A percentile compares a stretch with the other conserved stretches of the same genome.
Evolutionary conservation across 2,797 vertebrate species (phyloP).

Genomic region (Catostomus latipinnis): DNA sequence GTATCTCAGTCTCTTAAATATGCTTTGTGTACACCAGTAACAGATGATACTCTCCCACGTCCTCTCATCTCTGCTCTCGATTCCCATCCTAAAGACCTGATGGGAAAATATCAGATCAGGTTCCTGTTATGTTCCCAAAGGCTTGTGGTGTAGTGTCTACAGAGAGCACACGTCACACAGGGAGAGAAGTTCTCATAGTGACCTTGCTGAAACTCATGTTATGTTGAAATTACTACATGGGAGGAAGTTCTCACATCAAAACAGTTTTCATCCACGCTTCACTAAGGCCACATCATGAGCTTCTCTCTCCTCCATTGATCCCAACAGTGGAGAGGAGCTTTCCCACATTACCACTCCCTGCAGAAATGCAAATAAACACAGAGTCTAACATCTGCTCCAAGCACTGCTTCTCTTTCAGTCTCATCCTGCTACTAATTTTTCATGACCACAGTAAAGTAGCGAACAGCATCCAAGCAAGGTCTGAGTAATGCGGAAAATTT

Average conservation of each 20-base stretch:
- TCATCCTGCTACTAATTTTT: conserved; percentile 43
- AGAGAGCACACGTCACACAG: conserved; percentile 34
- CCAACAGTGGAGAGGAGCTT: conserved; percentile 63
- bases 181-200: conserved; percentile 49
- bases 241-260: conserved; percentile 73
- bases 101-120: conserved; percentile 69
- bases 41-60: conserved; percentile 70
- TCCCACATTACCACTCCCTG: conserved; percentile 75
- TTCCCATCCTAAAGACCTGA: conserved; percentile 73
- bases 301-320: conserved; percentile 80
- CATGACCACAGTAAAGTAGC: neutral
- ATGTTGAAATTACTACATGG: conserved; percentile 57
- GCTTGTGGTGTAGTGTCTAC: conserved; percentile 54
- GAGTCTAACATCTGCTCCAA: conserved; percentile 65
- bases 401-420: conserved; percentile 27
- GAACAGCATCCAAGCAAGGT: neutral
- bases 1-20: conserved; percentile 51
- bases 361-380: conserved; percentile 72
- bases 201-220: conserved; percentile 55
- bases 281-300: conserved; percentile 72
- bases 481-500: neutral
- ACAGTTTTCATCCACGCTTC: conserved; percentile 66
- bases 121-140: conserved; percentile 57
- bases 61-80: conserved; percentile 70
- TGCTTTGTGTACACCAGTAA: conserved; percentile 62